phyloP scores from a whole-genome alignment of 2,888 invertebrate genomes.

The Mycogona germanica region DNA sequence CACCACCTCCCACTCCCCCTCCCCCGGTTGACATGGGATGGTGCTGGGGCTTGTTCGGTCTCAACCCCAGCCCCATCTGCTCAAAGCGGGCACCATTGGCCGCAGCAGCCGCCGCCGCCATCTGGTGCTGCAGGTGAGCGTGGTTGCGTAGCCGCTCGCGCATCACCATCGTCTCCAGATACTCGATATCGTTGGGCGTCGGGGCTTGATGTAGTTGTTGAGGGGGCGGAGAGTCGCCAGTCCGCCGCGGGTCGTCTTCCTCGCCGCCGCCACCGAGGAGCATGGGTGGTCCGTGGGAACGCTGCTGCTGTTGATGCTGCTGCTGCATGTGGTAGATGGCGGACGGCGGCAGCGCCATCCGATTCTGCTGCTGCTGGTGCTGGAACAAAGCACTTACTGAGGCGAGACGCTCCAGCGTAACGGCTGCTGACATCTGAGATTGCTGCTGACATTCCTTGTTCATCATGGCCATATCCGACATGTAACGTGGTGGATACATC shows the following conservation, averaged over 20 bases:
- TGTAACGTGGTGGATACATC: no score
- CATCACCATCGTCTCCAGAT: no score
- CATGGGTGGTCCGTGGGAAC: background rate
- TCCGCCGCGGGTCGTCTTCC: background rate
- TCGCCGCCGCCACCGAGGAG: background rate
- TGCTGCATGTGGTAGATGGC: background rate
- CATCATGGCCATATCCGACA: no score
- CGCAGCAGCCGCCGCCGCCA: background rate
- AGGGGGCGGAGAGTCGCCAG: background rate
- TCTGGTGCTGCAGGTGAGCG: background rate
- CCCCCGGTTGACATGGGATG: background rate
- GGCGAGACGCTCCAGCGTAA: no score
- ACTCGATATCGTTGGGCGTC: no score
- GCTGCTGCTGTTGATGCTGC: background rate
- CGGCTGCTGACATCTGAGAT: no score
- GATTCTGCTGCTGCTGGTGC: no score
- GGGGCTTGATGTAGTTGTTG: no score
- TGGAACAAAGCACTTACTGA: no score
- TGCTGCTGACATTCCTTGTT: no score
- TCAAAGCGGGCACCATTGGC: background rate
- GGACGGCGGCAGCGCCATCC: background rate
- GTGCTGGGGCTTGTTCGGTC: background rate
- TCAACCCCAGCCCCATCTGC: background rate
- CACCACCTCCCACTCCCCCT: background rate
- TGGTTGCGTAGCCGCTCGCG: no score